A percentile compares a stretch with the other conserved stretches of the same genome.
Evolutionary conservation across 2,888 invertebrate genomes (phyloP).

Genomic region (Falcaria lacertinaria): DNA sequence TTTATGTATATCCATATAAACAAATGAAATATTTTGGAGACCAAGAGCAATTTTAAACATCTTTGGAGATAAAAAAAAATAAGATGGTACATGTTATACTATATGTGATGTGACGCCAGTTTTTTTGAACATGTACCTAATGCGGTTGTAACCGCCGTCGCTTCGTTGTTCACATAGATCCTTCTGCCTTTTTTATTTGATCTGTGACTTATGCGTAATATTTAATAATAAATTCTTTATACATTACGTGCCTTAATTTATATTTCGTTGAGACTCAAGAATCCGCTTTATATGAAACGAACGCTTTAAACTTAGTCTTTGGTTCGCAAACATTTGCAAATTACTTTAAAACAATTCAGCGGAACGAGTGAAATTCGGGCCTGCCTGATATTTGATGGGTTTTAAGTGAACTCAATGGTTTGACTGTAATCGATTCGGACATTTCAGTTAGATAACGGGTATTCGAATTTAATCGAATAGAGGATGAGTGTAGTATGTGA

Average conservation of each 20-base stretch:
- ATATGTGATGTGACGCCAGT: no score
- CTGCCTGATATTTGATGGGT: background rate
- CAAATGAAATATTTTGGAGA: no score
- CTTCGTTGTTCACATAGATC: no score
- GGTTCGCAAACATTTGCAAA: constrained; percentile 21
- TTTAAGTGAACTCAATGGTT: background rate
- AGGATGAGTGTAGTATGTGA: background rate
- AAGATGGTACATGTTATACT: no score
- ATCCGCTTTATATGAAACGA: constrained; percentile 2
- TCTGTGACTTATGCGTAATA: no score
- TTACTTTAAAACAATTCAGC: constrained; percentile 22
- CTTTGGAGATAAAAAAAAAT: no score
- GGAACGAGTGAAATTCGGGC: constrained; percentile 3
- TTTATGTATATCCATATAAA: no score
- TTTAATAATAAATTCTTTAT: no score
- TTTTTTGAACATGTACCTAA: no score
- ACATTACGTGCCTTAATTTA: background rate
- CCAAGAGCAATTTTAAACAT: no score
- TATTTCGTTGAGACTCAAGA: background rate
- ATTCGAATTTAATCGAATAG: background rate
- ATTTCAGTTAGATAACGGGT: background rate
- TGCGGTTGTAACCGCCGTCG: no score
- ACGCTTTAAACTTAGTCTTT: constrained; percentile 8
- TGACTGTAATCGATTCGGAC: background rate
- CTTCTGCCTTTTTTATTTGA: no score